These are phyloP conservation scores for Troides helena DNA, from an alignment of 2,888 invertebrate species.

Conservation along the genomic window DNA sequence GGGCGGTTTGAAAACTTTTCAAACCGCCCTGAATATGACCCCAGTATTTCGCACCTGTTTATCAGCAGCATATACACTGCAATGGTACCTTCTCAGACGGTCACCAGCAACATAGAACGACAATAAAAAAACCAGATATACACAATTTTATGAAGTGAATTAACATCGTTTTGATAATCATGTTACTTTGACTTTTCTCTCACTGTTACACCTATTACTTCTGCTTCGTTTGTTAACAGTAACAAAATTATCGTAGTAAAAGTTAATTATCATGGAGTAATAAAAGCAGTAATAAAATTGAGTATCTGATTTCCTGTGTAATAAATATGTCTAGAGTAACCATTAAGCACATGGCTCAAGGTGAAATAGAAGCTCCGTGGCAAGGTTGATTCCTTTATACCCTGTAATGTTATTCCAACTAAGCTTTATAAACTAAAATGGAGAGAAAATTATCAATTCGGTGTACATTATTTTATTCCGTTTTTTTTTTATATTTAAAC, in stretches of 20 bases:
- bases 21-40: too few species aligned
- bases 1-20: too few species aligned
- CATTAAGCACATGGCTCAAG: constrained; percentile 20
- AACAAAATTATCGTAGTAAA: constrained; percentile 14
- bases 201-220: neutral
- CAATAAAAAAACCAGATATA: too few species aligned
- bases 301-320: constrained; percentile 21
- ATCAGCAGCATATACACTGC: too few species aligned
- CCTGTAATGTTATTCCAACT: neutral
- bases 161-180: too few species aligned
- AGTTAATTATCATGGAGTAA: constrained; percentile 19
- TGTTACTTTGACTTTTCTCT: neutral
- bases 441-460: too few species aligned
- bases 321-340: constrained; percentile 12
- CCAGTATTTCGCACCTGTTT: too few species aligned
- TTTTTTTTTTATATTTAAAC: too few species aligned
- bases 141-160: too few species aligned
- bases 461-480: too few species aligned
- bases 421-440: neutral
- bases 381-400: neutral
- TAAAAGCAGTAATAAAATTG: constrained; percentile 25
- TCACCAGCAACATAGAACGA: too few species aligned
- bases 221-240: constrained; percentile 2
- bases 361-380: constrained; percentile 9
- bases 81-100: too few species aligned